Conservation (phyloP, 2,797 vertebrate species). For the Pantherophis alleghaniensis region DNA sequence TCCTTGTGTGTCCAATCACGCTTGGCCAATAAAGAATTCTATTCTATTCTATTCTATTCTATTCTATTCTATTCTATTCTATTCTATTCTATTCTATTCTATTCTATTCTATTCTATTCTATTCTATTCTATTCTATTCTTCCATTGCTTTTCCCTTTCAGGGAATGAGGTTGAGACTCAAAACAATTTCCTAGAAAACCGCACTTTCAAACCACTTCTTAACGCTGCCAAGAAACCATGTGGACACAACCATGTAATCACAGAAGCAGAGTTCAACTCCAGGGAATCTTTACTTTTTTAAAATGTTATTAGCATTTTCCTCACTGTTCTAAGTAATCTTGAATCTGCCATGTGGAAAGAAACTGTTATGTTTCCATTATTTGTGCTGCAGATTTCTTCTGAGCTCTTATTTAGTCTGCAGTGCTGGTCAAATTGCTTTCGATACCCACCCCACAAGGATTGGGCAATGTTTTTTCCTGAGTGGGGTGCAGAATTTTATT, state of each 20-base stretch:
- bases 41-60: too few species aligned
- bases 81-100: too few species aligned
- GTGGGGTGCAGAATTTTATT: background rate
- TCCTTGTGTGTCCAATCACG: too few species aligned
- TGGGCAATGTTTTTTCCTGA: background rate
- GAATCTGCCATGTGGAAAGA: background rate
- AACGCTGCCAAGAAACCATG: background rate
- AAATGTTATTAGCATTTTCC: constrained; percentile 82
- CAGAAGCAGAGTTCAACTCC: constrained; percentile 45
- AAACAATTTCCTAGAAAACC: background rate
- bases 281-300: constrained; percentile 68
- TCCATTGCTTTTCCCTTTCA: background rate
- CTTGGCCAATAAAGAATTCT: too few species aligned
- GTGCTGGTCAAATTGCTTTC: background rate
- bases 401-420: background rate
- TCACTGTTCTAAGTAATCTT: constrained; percentile 42
- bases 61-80: too few species aligned
- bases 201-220: background rate
- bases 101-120: too few species aligned
- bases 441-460: background rate
- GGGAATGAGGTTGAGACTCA: background rate
- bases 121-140: background rate
- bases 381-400: background rate
- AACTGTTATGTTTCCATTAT: background rate
- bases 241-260: background rate